A percentile compares a stretch with the other conserved stretches of the same genome.
Evolutionary conservation across 2,797 vertebrate species (phyloP).

Genomic region (Anisognathus igniventris): DNA sequence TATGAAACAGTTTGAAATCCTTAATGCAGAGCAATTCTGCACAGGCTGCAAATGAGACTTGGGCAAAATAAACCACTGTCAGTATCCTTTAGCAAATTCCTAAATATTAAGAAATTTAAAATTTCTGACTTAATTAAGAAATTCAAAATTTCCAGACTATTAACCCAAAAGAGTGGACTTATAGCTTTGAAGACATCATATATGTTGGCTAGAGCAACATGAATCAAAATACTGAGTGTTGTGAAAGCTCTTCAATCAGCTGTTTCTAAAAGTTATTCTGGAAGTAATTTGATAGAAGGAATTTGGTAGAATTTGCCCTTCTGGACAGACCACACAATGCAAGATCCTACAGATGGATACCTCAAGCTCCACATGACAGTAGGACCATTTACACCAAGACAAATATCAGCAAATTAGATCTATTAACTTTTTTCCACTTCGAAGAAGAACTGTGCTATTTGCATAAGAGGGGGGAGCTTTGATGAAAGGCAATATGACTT

Average conservation of each 20-base stretch:
- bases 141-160: not conserved
- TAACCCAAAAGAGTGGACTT: not conserved
- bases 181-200: not conserved
- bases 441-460: not conserved
- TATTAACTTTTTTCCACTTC: not conserved
- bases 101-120: not conserved
- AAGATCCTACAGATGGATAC: not conserved
- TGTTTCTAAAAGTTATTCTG: not conserved
- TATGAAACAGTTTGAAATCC: not conserved
- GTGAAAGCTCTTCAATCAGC: not conserved
- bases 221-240: not conserved
- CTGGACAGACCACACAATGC: not conserved
- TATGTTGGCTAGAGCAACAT: not conserved
- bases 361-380: not conserved
- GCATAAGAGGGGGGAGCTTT: not conserved
- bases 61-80: not conserved
- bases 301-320: not conserved
- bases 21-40: not conserved
- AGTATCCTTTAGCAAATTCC: not conserved
- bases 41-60: not conserved
- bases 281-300: not conserved
- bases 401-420: not conserved
- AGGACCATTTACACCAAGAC: not conserved
- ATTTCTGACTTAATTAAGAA: not conserved
- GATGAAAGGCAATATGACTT: not conserved